Evolutionary conservation across 2,113 vertebrate genomes (phyloP).

Genomic region (Rattus rattus): DNA sequence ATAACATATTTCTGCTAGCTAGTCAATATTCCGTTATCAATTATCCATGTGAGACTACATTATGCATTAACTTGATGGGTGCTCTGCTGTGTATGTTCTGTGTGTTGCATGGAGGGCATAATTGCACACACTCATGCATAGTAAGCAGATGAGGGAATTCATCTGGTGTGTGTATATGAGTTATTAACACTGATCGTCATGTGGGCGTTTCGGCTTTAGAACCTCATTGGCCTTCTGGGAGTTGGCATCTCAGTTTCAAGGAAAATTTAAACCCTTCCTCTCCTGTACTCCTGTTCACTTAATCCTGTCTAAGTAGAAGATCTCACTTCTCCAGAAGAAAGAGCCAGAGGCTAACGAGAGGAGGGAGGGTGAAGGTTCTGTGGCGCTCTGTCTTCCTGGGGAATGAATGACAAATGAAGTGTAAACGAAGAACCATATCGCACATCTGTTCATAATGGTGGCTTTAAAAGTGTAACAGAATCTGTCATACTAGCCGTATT

Average conservation of each 20-base stretch:
- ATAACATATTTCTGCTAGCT: conserved; percentile 66
- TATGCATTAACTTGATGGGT: conserved; percentile 64
- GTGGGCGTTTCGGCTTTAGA: conserved; percentile 65
- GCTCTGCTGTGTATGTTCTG: not conserved
- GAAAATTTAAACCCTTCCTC: conserved; percentile 71
- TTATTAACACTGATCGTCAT: conserved; percentile 70
- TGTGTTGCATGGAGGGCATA: conserved; percentile 46
- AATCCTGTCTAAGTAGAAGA: conserved; percentile 66
- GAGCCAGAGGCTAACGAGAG: conserved; percentile 70
- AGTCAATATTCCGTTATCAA: conserved; percentile 76
- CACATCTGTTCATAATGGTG: not conserved
- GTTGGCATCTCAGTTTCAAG: conserved; percentile 63
- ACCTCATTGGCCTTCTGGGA: conserved; percentile 68
- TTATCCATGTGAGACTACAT: conserved; percentile 67
- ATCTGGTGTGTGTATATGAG: conserved; percentile 54
- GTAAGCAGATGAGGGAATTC: conserved; percentile 73
- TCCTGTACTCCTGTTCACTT: conserved; percentile 58
- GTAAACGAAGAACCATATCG: conserved; percentile 61
- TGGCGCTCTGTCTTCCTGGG: conserved; percentile 41
- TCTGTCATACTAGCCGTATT: conserved; percentile 10
- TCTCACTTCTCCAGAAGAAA: conserved; percentile 53
- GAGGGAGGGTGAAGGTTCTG: conserved; percentile 37
- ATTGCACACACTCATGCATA: conserved; percentile 74
- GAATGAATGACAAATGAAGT: conserved; percentile 56
- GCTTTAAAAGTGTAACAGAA: conserved; percentile 1